These are phyloP conservation scores for Margaritifera margaritifera DNA, from an alignment of 2,888 invertebrate genomes.

Conservation along the genomic window DNA sequence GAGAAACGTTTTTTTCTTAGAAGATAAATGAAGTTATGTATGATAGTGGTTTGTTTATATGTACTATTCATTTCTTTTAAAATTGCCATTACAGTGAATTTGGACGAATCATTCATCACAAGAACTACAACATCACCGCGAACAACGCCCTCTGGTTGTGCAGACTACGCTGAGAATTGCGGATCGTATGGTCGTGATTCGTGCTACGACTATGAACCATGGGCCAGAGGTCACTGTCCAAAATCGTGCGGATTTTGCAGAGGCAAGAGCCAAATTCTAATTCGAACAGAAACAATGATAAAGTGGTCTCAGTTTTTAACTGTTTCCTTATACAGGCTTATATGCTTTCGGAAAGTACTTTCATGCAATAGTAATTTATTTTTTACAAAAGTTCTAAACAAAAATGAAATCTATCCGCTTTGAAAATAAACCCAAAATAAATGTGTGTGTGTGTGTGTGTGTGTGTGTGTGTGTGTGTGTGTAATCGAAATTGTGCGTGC, in stretches of 20 bases:
- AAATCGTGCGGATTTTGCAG: constrained; percentile 40
- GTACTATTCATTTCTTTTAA: neutral
- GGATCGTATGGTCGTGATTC: constrained; percentile 37
- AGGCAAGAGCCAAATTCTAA: constrained; percentile 4
- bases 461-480: no score
- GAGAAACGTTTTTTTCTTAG: no score
- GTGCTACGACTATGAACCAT: constrained; percentile 42
- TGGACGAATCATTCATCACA: constrained; percentile 29
- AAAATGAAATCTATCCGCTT: no score
- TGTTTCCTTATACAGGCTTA: no score
- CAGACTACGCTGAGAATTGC: constrained; percentile 38
- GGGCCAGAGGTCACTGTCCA: constrained; percentile 43
- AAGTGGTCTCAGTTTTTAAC: no score
- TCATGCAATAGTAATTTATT: no score
- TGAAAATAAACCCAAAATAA: no score
- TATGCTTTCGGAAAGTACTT: no score
- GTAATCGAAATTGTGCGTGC: no score
- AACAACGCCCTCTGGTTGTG: constrained; percentile 27
- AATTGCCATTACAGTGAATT: constrained; percentile 16
- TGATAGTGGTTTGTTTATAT: neutral
- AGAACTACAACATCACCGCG: constrained; percentile 20
- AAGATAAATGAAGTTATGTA: neutral
- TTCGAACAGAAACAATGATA: no score
- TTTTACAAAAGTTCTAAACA: no score
- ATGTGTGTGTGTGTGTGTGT: no score